Percentiles rank a stretch among this genome's conserved stretches.
Evolutionary conservation across 1,140 invertebrate genomes (phyloP).

Genomic region (Drosophila azteca): DNA sequence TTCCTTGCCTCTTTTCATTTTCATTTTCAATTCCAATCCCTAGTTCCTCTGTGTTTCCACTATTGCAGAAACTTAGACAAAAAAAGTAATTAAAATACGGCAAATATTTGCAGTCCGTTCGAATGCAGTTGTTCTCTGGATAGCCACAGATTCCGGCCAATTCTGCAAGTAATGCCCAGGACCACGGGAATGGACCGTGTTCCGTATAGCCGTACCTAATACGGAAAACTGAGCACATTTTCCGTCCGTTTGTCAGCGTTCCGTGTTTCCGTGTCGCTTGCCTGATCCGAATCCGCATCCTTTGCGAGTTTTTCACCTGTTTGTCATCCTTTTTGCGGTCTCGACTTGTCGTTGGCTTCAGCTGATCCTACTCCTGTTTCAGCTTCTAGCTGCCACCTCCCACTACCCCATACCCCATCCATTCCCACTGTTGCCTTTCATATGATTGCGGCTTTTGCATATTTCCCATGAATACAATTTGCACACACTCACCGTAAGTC

Average conservation of each 20-base stretch:
- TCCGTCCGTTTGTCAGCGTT: conserved; percentile 44
- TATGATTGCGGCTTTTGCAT: conserved; percentile 68
- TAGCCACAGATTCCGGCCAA: conserved; percentile 14
- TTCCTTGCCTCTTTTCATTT: conserved; percentile 36
- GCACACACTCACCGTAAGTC: background rate
- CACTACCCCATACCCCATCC: background rate
- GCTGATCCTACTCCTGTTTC: conserved; percentile 3
- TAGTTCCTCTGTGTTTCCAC: conserved; percentile 17
- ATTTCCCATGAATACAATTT: conserved; percentile 55
- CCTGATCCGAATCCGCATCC: conserved; percentile 15
- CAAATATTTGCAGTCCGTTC: conserved; percentile 43
- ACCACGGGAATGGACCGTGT: conserved; percentile 35
- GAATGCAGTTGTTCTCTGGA: conserved; percentile 21
- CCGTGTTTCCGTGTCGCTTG: conserved; percentile 45
- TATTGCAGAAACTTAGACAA: conserved; percentile 24
- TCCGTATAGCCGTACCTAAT: conserved; percentile 21
- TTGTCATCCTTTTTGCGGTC: conserved; percentile 65
- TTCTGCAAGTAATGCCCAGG: conserved; percentile 16
- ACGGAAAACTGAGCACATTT: conserved; percentile 20
- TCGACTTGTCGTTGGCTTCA: conserved; percentile 8
- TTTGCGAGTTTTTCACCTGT: conserved; percentile 56
- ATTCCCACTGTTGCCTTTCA: conserved; percentile 33
- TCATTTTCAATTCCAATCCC: conserved; percentile 33
- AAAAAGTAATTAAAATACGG: conserved; percentile 56
- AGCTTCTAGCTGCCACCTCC: background rate